These are phyloP conservation scores for Choloepus hoffmanni DNA, from an alignment of 2,113 vertebrate genomes.

Conservation along the genomic window DNA sequence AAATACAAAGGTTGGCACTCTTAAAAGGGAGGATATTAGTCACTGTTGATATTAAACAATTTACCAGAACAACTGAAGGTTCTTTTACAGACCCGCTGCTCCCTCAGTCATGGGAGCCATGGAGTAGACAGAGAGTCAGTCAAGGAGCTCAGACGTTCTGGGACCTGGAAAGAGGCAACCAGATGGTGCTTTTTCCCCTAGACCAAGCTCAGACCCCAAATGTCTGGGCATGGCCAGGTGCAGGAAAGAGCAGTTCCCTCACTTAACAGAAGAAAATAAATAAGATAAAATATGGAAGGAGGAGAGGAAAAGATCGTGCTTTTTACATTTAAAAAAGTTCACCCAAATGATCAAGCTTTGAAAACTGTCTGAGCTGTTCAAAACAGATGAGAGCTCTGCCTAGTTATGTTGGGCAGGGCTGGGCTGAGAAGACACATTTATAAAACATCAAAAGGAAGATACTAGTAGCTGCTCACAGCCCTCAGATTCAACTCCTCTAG, in stretches of 20 bases:
- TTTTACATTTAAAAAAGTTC: constrained; percentile 22
- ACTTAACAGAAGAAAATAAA: background rate
- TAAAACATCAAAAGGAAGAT: constrained; percentile 87
- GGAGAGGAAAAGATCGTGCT: background rate
- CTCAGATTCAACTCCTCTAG: background rate
- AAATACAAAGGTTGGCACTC: background rate
- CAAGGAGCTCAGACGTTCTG: background rate
- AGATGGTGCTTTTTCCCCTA: background rate
- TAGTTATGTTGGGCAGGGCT: constrained; percentile 32
- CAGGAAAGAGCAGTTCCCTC: background rate
- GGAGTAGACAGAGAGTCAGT: background rate
- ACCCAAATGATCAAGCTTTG: constrained; percentile 47
- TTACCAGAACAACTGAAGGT: background rate
- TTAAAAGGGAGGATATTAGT: background rate
- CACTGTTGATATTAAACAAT: background rate
- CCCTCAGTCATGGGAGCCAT: background rate
- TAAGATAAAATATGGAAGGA: background rate
- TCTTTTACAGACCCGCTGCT: background rate
- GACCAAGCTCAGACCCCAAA: background rate
- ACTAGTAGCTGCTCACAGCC: constrained; percentile 39
- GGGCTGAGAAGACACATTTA: constrained; percentile 81
- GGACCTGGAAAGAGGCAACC: background rate
- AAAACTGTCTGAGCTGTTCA: constrained; percentile 53
- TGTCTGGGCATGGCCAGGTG: background rate
- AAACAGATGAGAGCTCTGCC: constrained; percentile 31